phyloP scores from a whole-genome alignment of 2,113 vertebrate species.

The Dromaius novaehollandiae region DNA sequence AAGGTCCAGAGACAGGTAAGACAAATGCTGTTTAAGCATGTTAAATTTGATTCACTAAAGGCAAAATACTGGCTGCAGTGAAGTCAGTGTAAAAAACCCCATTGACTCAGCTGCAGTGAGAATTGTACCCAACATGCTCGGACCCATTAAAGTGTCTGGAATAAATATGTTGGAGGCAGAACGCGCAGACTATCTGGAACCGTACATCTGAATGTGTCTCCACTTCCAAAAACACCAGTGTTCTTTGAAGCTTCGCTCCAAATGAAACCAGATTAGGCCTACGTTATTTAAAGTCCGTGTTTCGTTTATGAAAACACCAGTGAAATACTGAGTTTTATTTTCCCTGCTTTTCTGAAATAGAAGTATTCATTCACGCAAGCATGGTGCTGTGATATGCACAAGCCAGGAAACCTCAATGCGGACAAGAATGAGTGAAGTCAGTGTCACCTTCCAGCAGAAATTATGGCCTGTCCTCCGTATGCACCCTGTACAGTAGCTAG shows the following conservation, averaged over 20 bases:
- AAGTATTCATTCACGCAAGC: neutral
- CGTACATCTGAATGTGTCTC: rapidly evolving
- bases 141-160: neutral
- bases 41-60: neutral
- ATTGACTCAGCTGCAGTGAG: neutral
- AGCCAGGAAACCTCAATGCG: neutral
- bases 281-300: neutral
- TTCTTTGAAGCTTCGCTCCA: neutral
- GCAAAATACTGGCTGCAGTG: neutral
- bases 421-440: neutral
- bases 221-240: neutral
- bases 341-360: neutral
- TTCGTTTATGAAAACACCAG: neutral
- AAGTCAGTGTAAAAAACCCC: neutral
- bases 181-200: neutral
- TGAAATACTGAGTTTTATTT: neutral
- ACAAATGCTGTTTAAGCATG: neutral
- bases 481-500: no score
- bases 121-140: neutral
- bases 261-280: neutral
- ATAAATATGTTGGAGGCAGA: neutral
- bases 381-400: neutral
- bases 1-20: conserved; percentile 50
- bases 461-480: neutral
- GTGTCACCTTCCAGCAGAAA: neutral